Conservation (phyloP, 2,113 vertebrate species). For the Alaudala cheleensis region DNA sequence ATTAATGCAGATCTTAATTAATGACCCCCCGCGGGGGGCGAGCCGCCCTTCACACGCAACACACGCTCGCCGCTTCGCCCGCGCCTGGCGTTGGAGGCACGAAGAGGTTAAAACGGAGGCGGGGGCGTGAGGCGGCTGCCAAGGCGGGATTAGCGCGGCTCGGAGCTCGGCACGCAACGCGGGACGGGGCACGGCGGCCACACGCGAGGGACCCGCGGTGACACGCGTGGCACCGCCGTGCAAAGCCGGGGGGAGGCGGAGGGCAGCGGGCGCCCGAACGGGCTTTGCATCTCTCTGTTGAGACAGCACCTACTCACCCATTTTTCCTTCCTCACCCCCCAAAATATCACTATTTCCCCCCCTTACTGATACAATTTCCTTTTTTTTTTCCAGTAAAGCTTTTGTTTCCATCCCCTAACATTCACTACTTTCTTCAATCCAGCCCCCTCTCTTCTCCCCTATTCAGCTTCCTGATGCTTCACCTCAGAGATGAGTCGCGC, state of each 20-base stretch:
- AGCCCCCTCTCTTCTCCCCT: background rate
- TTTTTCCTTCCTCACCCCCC: background rate
- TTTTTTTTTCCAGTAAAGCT: background rate
- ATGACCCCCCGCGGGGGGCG: background rate
- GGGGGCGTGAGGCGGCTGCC: background rate
- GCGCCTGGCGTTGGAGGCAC: background rate
- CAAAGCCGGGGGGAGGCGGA: background rate
- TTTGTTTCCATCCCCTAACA: background rate
- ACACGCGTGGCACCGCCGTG: background rate
- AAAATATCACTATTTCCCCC: background rate
- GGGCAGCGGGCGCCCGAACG: background rate
- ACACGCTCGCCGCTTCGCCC: background rate
- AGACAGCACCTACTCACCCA: background rate
- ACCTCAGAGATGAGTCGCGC: background rate
- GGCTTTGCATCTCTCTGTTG: background rate
- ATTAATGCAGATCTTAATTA: conserved; percentile 10
- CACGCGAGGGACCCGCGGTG: background rate
- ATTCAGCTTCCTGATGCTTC: background rate
- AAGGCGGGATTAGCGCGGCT: conserved; percentile 18
- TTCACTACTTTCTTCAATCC: background rate
- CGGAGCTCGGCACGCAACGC: conserved; percentile 19
- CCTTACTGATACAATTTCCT: background rate
- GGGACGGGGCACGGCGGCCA: background rate
- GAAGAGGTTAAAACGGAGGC: background rate
- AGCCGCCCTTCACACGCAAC: conserved; percentile 13